phyloP scores from a whole-genome alignment of 1,140 invertebrate genomes.

The Papilio xuthus region DNA sequence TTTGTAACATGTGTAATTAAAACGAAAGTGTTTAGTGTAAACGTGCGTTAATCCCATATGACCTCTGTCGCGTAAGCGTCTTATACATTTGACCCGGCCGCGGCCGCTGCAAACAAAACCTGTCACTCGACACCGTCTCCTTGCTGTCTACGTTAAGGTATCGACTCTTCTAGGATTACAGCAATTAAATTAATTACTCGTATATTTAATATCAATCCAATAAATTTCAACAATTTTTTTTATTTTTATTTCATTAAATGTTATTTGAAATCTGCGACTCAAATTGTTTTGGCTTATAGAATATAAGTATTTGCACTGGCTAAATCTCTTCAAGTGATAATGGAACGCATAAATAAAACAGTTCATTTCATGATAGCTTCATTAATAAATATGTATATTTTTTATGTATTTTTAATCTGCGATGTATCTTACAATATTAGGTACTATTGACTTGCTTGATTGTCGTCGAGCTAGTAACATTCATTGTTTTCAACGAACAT shows the following conservation, averaged over 20 bases:
- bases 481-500: constrained; percentile 51
- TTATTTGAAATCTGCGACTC: no score
- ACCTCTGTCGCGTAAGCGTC: neutral
- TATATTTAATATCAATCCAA: neutral
- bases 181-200: neutral
- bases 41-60: neutral
- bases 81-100: neutral
- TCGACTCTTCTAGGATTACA: neutral
- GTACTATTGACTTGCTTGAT: constrained; percentile 39
- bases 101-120: neutral
- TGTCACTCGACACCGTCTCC: neutral
- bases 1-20: neutral
- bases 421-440: constrained; percentile 31
- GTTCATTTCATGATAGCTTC: neutral
- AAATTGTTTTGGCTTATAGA: no score
- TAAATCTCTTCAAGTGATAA: no score
- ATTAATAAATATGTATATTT: constrained; percentile 13
- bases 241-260: no score
- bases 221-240: no score
- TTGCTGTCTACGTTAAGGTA: neutral
- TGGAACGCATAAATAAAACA: neutral
- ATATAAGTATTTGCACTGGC: no score
- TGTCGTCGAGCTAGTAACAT: constrained; percentile 2
- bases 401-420: constrained; percentile 14
- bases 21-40: neutral